phyloP scores from a whole-genome alignment of 2,888 invertebrate species.

The Parnassius smintheus region DNA sequence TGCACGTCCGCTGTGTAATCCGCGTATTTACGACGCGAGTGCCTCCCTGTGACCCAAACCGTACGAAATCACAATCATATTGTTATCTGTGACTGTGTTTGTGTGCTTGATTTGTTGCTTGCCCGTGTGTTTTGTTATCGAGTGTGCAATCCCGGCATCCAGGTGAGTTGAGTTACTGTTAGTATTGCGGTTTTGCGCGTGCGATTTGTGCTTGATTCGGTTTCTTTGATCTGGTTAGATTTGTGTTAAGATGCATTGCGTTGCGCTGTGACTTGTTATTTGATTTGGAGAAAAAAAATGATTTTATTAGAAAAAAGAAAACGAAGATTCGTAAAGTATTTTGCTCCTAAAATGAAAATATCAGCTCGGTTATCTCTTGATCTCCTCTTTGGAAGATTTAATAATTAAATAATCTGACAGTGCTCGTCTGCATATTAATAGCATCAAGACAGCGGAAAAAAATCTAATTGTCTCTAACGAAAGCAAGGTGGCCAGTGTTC shows the following conservation, averaged over 20 bases:
- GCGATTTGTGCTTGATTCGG: slow-evolving; percentile 37
- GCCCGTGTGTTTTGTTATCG: slow-evolving; percentile 8
- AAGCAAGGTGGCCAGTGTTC: too few species aligned
- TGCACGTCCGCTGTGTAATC: slow-evolving; percentile 43
- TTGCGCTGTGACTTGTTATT: slow-evolving; percentile 27
- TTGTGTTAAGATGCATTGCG: slow-evolving; percentile 37
- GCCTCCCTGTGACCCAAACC: slow-evolving; percentile 26
- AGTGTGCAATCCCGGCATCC: slow-evolving; percentile 2
- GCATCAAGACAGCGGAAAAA: too few species aligned
- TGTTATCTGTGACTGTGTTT: slow-evolving; percentile 25
- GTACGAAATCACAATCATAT: slow-evolving; percentile 18
- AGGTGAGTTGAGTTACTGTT: slow-evolving; percentile 34
- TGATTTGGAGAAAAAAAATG: too few species aligned
- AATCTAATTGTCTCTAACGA: too few species aligned
- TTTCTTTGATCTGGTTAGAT: slow-evolving; percentile 36
- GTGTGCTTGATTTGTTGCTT: slow-evolving; percentile 21
- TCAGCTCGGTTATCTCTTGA: too few species aligned
- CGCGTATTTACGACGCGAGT: slow-evolving; percentile 38
- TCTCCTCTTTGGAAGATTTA: too few species aligned
- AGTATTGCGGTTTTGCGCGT: slow-evolving; percentile 32
- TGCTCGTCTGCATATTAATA: too few species aligned
- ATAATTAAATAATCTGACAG: too few species aligned
- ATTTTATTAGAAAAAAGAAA: too few species aligned
- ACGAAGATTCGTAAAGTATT: too few species aligned
- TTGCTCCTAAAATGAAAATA: too few species aligned